Evolutionary conservation across 2,113 vertebrate species (phyloP), one percentile per base, ranked within the genome.

Genomic region (Indri indri): DNA sequence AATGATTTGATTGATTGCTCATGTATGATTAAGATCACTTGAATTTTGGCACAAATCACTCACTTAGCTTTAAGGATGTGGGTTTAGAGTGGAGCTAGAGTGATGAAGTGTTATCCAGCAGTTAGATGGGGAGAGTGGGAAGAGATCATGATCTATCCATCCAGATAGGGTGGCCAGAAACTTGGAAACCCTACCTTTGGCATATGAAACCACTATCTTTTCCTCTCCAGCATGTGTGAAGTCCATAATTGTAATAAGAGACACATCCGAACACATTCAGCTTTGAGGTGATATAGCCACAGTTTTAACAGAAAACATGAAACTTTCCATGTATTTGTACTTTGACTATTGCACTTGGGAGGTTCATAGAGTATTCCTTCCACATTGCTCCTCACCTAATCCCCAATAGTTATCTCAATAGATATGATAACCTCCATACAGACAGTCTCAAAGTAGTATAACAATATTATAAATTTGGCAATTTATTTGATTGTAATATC

Each of bases 31-130:
- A 88, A 5, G 3, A 11, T 70, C 66, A 87, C 18, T 68, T 52
- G 83, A 95, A 79, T 84, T 91, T 92, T 84, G 59, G 18, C 42
- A 86, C 5, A 88, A 71, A 86, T 89, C 13, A 63, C 70, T 91
- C 52, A 37, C 17, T 88, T 81, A 86, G 2, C 32, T 93, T 88
- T 52, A 80, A 94, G n/a, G 20, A 71, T 81, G 6, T 88, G 54
- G 34, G 11, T 87, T 84, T 71, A 85, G n/a, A 30, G 23, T 94
- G 30, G 30, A 84, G 68, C 8, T 89, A 50, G 61, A 32, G 6
- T 70, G 10, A 52, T 70, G 5, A 87, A 42, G 61, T 20, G 10
- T 14, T 76, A 59, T 45, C 3, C 1, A 54, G 27, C 8, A 82
- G 27, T 66, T 95, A 30, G 23, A n/a, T 30, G 25, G 42, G 27